Percentiles rank a stretch among this genome's conserved stretches.
Conservation (phyloP, 2,113 vertebrate species). For the human (Homo sapiens) region GRCh38 chr3:156245001-156245500, state of each 20-base stretch:
- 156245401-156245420: not conserved
- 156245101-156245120: not conserved
- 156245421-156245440: not conserved
- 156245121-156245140: not conserved
- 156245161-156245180: not conserved
- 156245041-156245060: not conserved
- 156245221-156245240: not conserved
- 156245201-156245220: not conserved
- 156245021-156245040: not conserved
- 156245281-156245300: not conserved
- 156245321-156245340: not conserved
- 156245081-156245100: not conserved
- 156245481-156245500: not conserved
- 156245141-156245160: not conserved
- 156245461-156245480: not conserved
- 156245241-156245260: not conserved
- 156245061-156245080: not conserved
- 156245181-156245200: not conserved
- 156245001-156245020: not conserved
- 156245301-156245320: not conserved
- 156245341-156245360: not conserved
- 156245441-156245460: not conserved
- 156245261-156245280: conserved; percentile 16
- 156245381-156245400: not conserved
- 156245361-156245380: not conserved